phyloP scores from a whole-genome alignment of 2,797 vertebrate genomes.

The Gymnodraco acuticeps region DNA sequence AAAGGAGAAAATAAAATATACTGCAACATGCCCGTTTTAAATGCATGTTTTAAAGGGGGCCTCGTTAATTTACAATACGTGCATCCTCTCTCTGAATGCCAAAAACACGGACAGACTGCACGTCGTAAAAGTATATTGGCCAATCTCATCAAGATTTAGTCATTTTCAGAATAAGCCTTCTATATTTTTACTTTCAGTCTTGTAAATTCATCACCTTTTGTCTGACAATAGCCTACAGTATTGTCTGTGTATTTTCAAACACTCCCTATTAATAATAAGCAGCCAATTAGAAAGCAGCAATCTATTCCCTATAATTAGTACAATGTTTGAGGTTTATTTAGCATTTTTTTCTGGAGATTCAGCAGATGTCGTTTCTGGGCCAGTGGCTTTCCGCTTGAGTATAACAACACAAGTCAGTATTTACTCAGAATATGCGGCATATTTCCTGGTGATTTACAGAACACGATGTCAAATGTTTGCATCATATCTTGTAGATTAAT shows the following conservation, averaged over 20 bases:
- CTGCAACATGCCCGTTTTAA: constrained; percentile 44
- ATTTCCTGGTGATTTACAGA: constrained; percentile 64
- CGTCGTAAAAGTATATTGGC: not conserved
- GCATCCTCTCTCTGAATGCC: constrained; percentile 22
- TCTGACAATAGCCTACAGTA: not conserved
- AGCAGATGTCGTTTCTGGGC: constrained; percentile 62
- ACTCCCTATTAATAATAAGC: constrained; percentile 17
- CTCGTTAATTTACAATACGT: constrained; percentile 51
- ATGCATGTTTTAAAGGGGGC: constrained; percentile 51
- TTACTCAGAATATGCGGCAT: constrained; percentile 48
- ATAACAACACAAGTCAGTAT: constrained; percentile 50
- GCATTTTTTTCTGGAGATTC: constrained; percentile 63
- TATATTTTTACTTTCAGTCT: not conserved
- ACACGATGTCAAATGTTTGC: constrained; percentile 57
- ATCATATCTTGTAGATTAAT: constrained; percentile 65
- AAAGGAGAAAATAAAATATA: constrained; percentile 50
- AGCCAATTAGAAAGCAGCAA: constrained; percentile 4
- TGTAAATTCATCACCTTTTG: constrained; percentile 31
- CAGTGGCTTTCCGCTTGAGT: constrained; percentile 45
- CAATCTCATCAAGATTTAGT: constrained; percentile 27
- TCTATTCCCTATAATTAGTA: constrained; percentile 51
- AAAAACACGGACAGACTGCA: constrained; percentile 19
- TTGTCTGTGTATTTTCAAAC: constrained; percentile 15
- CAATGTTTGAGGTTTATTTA: constrained; percentile 51
- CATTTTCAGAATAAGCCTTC: not conserved